These are phyloP conservation scores for Villa cingulata DNA, from an alignment of 2,888 invertebrate species.

Conservation along the genomic window DNA sequence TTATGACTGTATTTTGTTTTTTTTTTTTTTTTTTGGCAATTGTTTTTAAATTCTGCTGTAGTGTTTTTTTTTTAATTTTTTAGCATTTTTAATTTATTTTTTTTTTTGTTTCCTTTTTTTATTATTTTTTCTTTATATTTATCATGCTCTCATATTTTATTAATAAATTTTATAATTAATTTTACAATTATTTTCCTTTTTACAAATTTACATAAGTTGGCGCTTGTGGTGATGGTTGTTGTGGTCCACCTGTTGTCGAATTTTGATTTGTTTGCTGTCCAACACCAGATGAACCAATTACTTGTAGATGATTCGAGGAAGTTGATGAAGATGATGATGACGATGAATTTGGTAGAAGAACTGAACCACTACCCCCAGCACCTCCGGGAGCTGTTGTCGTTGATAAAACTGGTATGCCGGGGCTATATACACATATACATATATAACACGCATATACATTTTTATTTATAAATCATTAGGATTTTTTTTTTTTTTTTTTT, in stretches of 20 bases:
- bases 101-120: background rate
- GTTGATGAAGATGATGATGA: conserved; percentile 32
- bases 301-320: conserved; percentile 27
- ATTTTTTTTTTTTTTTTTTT: conserved; percentile 4
- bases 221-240: conserved; percentile 57
- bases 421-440: conserved; percentile 11
- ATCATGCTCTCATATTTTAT: background rate
- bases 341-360: conserved; percentile 28
- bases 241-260: conserved; percentile 39
- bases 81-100: conserved; percentile 1
- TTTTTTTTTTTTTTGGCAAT: too few species aligned
- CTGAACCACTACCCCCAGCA: conserved; percentile 38
- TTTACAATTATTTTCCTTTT: conserved; percentile 7
- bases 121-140: background rate
- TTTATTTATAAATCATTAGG: background rate
- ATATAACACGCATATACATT: background rate
- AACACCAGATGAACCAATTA: conserved; percentile 17
- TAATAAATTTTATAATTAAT: background rate
- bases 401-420: conserved; percentile 21
- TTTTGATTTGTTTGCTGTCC: conserved; percentile 32
- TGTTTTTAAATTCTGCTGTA: too few species aligned
- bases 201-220: conserved; percentile 91
- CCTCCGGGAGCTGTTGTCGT: conserved; percentile 31
- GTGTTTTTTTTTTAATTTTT: background rate
- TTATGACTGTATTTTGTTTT: too few species aligned